phyloP scores from a whole-genome alignment of 2,888 invertebrate species.

The Kryphioiulus occultus region DNA sequence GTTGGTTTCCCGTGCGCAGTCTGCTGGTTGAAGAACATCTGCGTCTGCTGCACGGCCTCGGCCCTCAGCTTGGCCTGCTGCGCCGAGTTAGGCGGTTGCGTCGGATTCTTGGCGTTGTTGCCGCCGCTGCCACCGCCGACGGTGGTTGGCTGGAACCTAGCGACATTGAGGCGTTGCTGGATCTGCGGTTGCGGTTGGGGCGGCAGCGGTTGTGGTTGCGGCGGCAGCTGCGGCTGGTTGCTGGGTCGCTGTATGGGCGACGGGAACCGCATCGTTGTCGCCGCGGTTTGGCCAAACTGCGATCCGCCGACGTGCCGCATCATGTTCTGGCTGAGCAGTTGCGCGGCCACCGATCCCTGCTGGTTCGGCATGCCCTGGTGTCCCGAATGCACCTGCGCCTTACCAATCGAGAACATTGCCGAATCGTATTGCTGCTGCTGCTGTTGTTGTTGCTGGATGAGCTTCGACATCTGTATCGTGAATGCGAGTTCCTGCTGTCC shows the following conservation, averaged over 20 bases:
- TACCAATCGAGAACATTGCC: background rate
- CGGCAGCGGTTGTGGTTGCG: background rate
- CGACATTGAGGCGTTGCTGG: background rate
- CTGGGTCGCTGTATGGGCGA: constrained; percentile 67
- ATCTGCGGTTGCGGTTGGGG: background rate
- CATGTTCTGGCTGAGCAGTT: constrained; percentile 25
- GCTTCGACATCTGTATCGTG: constrained; percentile 59
- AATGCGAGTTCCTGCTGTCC: constrained; percentile 56
- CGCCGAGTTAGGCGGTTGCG: constrained; percentile 56
- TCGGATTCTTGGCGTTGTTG: background rate
- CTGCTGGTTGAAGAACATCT: constrained; percentile 56
- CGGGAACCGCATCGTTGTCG: constrained; percentile 63
- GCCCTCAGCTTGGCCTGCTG: constrained; percentile 57
- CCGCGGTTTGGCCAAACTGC: background rate
- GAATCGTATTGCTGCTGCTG: constrained; percentile 37
- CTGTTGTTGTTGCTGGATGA: constrained; percentile 55
- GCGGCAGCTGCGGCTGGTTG: constrained; percentile 21
- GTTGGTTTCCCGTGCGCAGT: background rate
- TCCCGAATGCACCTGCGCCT: background rate
- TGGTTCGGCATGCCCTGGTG: background rate
- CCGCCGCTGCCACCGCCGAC: background rate
- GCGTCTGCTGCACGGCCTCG: constrained; percentile 57
- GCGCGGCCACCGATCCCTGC: background rate
- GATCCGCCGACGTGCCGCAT: background rate
- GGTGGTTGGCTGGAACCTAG: background rate